Percentiles rank a stretch among this genome's conserved stretches.
Conservation (phyloP, 1,140 invertebrate species). For the Drosophila bipectinata region DNA sequence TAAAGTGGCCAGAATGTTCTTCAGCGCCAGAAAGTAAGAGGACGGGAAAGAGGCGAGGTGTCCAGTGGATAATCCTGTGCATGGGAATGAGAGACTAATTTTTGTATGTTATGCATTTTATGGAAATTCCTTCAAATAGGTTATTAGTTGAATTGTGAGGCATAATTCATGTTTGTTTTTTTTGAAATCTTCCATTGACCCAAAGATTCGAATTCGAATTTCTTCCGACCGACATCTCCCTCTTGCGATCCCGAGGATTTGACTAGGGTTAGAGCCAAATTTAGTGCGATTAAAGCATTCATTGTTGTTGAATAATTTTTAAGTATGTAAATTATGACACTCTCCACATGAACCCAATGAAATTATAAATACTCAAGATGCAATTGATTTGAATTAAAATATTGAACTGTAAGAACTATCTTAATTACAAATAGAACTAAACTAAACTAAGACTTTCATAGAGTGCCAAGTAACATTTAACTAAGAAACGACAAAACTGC, state of each 20-base stretch:
- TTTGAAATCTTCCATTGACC: background rate
- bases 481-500: background rate
- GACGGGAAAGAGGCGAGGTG: conserved; percentile 14
- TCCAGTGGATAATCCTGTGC: background rate
- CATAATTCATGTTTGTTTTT: background rate
- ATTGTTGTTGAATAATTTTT: conserved; percentile 83
- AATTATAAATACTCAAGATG: conserved; percentile 75
- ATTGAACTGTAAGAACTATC: conserved; percentile 21
- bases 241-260: background rate
- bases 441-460: conserved; percentile 75
- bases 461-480: conserved; percentile 65
- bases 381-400: conserved; percentile 53
- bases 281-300: conserved; percentile 73
- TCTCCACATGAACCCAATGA: conserved; percentile 58
- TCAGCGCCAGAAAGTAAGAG: conserved; percentile 69
- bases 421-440: conserved; percentile 37
- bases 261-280: conserved; percentile 15
- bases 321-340: conserved; percentile 75
- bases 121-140: background rate
- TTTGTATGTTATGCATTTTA: background rate
- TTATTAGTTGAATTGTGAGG: background rate
- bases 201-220: background rate
- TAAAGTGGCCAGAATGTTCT: conserved; percentile 81
- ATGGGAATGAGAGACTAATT: background rate
- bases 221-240: background rate